phyloP scores from a whole-genome alignment of 35 echinoderm and acorn worm species.

The Hemicentrotus pulcherrimus region DNA sequence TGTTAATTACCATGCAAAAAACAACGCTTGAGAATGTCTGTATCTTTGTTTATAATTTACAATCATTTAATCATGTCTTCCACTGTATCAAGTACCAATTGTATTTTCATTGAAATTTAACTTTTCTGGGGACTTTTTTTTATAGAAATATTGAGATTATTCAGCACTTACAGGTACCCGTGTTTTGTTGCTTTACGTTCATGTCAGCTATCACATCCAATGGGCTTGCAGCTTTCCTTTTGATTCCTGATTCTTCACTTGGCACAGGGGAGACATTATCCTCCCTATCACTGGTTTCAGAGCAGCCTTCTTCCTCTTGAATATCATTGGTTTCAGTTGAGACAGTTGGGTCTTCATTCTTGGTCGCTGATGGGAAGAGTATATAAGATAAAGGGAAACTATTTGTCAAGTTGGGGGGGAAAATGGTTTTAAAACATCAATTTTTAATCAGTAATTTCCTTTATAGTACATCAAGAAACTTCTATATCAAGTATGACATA shows the following conservation, averaged over 20 bases:
- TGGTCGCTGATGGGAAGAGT: neutral
- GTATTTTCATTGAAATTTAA: neutral
- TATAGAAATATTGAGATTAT: neutral
- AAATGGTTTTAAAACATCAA: neutral
- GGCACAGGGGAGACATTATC: slow-evolving; percentile 19
- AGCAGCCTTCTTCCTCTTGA: neutral
- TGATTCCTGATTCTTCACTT: neutral
- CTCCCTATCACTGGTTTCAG: neutral
- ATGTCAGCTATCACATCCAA: slow-evolving; percentile 38
- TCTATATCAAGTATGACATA: no score
- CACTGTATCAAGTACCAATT: no score
- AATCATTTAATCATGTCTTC: no score
- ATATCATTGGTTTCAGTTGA: neutral
- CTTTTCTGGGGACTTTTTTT: neutral
- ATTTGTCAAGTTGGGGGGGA: neutral
- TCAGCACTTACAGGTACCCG: neutral
- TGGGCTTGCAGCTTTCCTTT: slow-evolving; percentile 23
- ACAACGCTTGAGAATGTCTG: no score
- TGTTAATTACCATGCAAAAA: no score
- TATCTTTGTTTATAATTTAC: no score
- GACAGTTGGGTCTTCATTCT: neutral
- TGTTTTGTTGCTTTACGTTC: neutral
- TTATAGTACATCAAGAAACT: no score
- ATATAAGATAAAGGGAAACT: neutral
- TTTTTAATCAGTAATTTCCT: no score